Evolutionary conservation across 1,140 invertebrate species (phyloP).

Genomic region (Chrysomallon squamiferum): DNA sequence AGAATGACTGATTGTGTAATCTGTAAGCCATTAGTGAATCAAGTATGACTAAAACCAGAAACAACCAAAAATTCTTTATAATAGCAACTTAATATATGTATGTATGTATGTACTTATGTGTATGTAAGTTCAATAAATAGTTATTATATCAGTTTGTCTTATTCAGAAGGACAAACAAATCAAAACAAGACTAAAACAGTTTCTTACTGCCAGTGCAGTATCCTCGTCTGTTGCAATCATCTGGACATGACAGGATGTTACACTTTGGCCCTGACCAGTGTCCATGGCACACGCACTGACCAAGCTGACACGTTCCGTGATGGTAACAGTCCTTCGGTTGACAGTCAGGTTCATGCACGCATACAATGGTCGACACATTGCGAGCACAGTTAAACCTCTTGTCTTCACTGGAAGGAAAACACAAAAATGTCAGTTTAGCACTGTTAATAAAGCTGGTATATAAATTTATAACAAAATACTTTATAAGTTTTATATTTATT

Average conservation of each 20-base stretch:
- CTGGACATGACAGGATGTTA: constrained; percentile 49
- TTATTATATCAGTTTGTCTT: no score
- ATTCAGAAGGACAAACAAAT: no score
- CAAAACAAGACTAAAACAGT: no score
- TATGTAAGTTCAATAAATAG: no score
- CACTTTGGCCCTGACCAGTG: constrained; percentile 53
- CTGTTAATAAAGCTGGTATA: neutral
- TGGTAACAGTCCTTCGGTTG: constrained; percentile 43
- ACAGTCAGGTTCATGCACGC: constrained; percentile 59
- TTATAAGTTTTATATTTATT: no score
- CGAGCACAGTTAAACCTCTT: constrained; percentile 52
- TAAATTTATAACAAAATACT: neutral
- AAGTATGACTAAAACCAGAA: no score
- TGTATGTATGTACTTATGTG: no score
- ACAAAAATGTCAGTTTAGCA: no score
- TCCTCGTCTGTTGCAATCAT: constrained; percentile 52
- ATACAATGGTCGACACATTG: constrained; percentile 61
- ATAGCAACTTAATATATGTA: no score
- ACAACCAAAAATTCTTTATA: no score
- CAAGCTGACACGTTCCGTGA: constrained; percentile 53
- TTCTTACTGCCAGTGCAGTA: constrained; percentile 46
- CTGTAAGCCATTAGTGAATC: no score
- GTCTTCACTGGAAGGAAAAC: constrained; percentile 35
- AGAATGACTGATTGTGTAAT: no score
- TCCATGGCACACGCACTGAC: constrained; percentile 53